Conservation (phyloP, 2,113 vertebrate genomes). For the Thunnus thynnus region DNA sequence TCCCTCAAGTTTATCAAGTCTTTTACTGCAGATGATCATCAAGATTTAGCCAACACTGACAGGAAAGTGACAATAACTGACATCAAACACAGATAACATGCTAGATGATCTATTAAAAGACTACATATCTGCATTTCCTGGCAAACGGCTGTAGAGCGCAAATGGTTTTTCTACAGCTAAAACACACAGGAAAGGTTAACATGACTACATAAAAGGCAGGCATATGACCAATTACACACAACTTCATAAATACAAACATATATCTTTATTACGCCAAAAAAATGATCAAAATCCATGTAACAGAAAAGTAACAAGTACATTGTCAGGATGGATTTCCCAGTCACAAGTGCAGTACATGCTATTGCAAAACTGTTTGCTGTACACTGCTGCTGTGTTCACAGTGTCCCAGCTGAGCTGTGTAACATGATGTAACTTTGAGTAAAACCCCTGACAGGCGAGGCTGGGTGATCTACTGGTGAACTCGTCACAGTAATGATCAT, state of each 20-base stretch:
- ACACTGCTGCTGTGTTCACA: background rate
- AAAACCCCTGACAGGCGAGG: background rate
- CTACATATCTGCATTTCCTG: background rate
- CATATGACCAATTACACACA: background rate
- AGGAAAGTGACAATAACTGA: background rate
- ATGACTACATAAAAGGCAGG: background rate
- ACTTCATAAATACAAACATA: constrained; percentile 1
- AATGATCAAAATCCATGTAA: background rate
- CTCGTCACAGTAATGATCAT: background rate
- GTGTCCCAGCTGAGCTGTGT: background rate
- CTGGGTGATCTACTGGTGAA: background rate
- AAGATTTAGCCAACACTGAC: background rate
- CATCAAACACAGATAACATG: background rate
- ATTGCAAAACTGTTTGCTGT: constrained; percentile 4
- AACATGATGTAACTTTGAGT: background rate
- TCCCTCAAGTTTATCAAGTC: background rate
- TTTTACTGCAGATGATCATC: constrained; percentile 20
- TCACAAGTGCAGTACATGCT: background rate
- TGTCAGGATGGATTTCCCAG: background rate
- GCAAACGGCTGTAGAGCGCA: background rate
- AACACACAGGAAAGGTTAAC: background rate
- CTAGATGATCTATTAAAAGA: background rate
- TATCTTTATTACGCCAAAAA: background rate
- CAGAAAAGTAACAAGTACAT: background rate
- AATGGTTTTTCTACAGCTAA: background rate